Evolutionary conservation across 1,140 invertebrate genomes (phyloP).

Genomic region (Sminthurides bifidus): DNA sequence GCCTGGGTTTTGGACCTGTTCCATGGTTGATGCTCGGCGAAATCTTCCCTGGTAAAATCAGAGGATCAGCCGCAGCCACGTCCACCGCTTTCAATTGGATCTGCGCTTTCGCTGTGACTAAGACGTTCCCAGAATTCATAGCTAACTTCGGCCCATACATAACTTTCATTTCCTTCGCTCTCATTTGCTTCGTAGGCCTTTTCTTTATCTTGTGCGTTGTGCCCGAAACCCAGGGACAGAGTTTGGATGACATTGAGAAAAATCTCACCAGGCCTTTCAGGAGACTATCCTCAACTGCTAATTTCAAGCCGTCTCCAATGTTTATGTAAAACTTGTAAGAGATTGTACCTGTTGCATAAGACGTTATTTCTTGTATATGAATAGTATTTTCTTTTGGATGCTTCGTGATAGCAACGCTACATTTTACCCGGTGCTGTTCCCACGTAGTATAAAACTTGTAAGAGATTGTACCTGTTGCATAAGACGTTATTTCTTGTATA

Average conservation of each 20-base stretch:
- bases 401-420: too few species aligned
- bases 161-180: conserved; percentile 36
- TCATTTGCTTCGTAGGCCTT: conserved; percentile 39
- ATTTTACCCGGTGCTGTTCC: too few species aligned
- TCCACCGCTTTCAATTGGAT: conserved; percentile 28
- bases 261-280: conserved; percentile 22
- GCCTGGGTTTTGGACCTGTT: conserved; percentile 79
- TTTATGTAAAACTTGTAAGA: conserved; percentile 16
- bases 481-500: neutral
- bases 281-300: conserved; percentile 27
- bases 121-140: conserved; percentile 39
- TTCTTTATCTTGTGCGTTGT: conserved; percentile 43
- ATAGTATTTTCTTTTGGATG: too few species aligned
- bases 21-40: conserved; percentile 82
- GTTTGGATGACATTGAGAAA: conserved; percentile 46
- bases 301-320: conserved; percentile 28
- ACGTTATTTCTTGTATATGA: neutral
- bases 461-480: too few species aligned
- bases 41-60: conserved; percentile 32
- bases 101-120: conserved; percentile 42
- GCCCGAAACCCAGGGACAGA: conserved; percentile 48
- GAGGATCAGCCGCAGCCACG: conserved; percentile 18
- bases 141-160: conserved; percentile 39
- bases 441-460: conserved; percentile 21
- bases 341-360: too few species aligned